These are phyloP conservation scores for Drosophila longiperda DNA, from an alignment of 2,888 invertebrate species.

Conservation along the genomic window DNA sequence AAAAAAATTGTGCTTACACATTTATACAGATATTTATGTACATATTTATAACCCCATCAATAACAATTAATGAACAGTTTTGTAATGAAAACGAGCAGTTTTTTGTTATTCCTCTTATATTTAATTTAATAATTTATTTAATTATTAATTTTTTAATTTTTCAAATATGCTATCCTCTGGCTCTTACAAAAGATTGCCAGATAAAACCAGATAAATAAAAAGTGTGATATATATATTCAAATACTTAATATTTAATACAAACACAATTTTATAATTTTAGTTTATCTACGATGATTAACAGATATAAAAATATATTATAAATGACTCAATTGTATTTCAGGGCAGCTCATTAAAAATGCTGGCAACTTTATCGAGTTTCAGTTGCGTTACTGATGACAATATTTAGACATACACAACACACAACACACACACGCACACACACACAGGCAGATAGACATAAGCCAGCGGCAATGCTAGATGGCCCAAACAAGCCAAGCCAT, in stretches of 20 bases:
- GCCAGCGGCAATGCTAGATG: constrained; percentile 29
- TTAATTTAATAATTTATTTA: background rate
- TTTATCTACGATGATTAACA: background rate
- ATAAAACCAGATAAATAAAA: background rate
- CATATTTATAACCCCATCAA: background rate
- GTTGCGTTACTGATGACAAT: constrained; percentile 42
- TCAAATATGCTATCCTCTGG: background rate
- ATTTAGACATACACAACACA: constrained; percentile 35
- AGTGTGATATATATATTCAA: too few species aligned
- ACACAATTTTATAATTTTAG: background rate
- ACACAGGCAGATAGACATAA: background rate
- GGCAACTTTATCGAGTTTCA: constrained; percentile 7
- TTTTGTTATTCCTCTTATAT: background rate
- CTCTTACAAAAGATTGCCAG: background rate
- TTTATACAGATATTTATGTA: background rate
- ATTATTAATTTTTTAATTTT: background rate
- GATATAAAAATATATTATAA: background rate
- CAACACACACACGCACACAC: background rate
- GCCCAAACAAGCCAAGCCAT: constrained; percentile 13
- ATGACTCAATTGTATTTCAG: constrained; percentile 14
- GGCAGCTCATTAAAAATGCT: background rate
- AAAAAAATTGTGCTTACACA: background rate
- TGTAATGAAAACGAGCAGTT: background rate
- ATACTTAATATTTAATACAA: background rate
- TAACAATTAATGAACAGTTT: background rate